These are phyloP conservation scores for Heterocephalus glaber DNA, from an alignment of 2,113 vertebrate species.

Conservation along the genomic window DNA sequence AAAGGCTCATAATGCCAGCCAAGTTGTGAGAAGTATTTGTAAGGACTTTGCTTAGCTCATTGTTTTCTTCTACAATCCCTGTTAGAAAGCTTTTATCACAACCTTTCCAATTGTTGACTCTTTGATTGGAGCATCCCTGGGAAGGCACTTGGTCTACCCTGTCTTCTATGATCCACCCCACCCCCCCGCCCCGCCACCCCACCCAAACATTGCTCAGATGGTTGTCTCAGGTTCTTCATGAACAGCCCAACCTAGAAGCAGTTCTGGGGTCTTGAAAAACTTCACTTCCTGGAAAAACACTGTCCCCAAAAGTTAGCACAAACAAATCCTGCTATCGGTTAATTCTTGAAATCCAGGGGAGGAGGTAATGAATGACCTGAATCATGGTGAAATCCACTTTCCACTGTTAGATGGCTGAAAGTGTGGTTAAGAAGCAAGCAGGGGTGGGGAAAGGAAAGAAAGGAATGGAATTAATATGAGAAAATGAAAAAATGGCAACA, in stretches of 20 bases:
- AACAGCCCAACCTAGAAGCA: background rate
- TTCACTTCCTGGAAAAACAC: background rate
- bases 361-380: background rate
- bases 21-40: background rate
- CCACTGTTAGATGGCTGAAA: background rate
- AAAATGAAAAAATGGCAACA: too few species aligned
- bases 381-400: background rate
- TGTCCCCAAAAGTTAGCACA: background rate
- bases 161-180: background rate
- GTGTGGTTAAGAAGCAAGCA: background rate
- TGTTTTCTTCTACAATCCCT: background rate
- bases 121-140: too few species aligned
- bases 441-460: too few species aligned
- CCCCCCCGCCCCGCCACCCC: background rate
- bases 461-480: too few species aligned
- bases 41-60: background rate
- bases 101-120: background rate
- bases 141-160: background rate
- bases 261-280: background rate
- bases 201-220: background rate
- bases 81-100: background rate
- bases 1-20: background rate
- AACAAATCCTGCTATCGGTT: background rate
- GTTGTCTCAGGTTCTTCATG: background rate
- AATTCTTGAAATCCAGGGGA: background rate